These are phyloP conservation scores for Urocolius indicus DNA, from an alignment of 2,113 vertebrate genomes.

Conservation along the genomic window DNA sequence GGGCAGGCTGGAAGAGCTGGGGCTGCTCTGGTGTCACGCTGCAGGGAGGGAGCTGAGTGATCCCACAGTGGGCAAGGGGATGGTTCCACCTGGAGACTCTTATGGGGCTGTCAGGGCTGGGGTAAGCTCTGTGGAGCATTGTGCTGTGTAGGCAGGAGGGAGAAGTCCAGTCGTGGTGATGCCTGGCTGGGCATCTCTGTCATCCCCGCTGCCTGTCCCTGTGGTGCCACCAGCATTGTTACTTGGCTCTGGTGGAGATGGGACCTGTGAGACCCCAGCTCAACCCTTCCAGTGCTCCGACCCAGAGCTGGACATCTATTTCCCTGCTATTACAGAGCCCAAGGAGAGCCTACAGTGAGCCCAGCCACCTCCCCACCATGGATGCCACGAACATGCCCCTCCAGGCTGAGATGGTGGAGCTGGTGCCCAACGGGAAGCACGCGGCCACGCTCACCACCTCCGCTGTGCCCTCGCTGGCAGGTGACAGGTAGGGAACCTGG, in stretches of 20 bases:
- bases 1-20: neutral
- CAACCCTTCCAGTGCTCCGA: neutral
- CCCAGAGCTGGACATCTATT: neutral
- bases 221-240: fast-evolving
- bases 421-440: slow-evolving; percentile 82
- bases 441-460: neutral
- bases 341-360: neutral
- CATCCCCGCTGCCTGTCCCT: neutral
- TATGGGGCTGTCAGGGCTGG: neutral
- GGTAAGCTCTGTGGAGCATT: fast-evolving
- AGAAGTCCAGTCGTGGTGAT: neutral
- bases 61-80: fast-evolving
- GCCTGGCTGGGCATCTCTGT: neutral
- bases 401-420: slow-evolving; percentile 80
- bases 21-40: neutral
- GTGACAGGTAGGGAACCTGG: slow-evolving; percentile 64
- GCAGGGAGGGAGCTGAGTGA: fast-evolving
- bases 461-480: neutral
- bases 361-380: slow-evolving; percentile 10
- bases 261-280: neutral
- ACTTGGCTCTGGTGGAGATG: neutral
- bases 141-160: neutral
- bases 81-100: fast-evolving
- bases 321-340: slow-evolving; percentile 34
- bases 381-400: slow-evolving; percentile 51